phyloP scores from a whole-genome alignment of 1,140 invertebrate species.

The Sipha flava region DNA sequence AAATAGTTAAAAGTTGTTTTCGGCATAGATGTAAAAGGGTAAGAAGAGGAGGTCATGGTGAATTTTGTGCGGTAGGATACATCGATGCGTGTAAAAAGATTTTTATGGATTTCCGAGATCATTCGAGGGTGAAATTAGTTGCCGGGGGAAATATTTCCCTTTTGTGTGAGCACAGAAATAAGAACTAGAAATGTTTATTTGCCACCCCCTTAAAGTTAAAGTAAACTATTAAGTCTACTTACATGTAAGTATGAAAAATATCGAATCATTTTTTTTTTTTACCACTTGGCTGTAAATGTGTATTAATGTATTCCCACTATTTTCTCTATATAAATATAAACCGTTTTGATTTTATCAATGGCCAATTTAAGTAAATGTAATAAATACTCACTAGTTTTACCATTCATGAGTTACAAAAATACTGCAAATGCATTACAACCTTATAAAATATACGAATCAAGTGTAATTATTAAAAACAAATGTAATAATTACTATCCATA shows the following conservation, averaged over 20 bases:
- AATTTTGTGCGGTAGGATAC: neutral
- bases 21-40: neutral
- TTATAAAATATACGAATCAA: too few relatives aligned
- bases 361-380: too few relatives aligned
- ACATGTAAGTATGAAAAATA: neutral
- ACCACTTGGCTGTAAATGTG: neutral
- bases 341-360: too few relatives aligned
- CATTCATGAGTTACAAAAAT: too few relatives aligned
- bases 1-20: neutral
- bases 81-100: constrained; percentile 18
- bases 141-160: constrained; percentile 8
- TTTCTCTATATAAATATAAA: too few relatives aligned
- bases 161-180: neutral
- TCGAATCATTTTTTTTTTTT: neutral
- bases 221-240: neutral
- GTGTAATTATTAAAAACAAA: too few relatives aligned
- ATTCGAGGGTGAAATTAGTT: constrained; percentile 25
- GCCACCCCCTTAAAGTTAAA: neutral
- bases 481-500: too few relatives aligned
- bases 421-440: too few relatives aligned
- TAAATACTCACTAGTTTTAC: too few relatives aligned
- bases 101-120: constrained; percentile 9
- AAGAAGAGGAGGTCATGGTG: neutral
- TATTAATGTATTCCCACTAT: neutral
- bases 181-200: neutral